These are phyloP conservation scores for Sinocyclocheilus rhinocerous DNA, from an alignment of 2,113 vertebrate species.

Conservation along the genomic window DNA sequence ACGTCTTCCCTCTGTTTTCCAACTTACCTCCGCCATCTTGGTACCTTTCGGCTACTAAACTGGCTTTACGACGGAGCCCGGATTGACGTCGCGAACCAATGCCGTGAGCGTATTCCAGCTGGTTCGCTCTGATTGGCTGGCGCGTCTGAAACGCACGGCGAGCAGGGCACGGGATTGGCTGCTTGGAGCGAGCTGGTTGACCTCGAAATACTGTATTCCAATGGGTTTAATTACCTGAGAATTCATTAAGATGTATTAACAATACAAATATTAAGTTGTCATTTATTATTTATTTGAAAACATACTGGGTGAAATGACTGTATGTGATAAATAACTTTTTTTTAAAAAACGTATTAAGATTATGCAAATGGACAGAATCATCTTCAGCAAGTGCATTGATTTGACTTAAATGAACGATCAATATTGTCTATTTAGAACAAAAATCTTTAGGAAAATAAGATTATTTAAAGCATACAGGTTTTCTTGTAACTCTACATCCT, in stretches of 20 bases:
- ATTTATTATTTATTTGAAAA: not conserved
- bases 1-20: constrained; percentile 73
- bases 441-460: not conserved
- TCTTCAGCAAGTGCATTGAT: not conserved
- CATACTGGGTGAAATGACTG: not conserved
- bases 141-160: constrained; percentile 26
- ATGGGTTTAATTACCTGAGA: constrained; percentile 9
- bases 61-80: constrained; percentile 80
- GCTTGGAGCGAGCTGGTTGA: not conserved
- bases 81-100: constrained; percentile 82
- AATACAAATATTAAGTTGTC: not conserved
- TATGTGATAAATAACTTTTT: not conserved
- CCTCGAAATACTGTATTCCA: constrained; percentile 7
- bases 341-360: too few species aligned
- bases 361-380: not conserved
- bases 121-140: constrained; percentile 42
- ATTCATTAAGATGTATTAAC: not conserved
- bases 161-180: constrained; percentile 4
- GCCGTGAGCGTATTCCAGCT: not conserved
- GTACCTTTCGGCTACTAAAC: constrained; percentile 81
- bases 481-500: not conserved
- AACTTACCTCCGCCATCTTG: constrained; percentile 89
- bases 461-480: not conserved
- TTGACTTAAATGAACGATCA: not conserved
- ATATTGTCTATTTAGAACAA: not conserved